Evolutionary conservation across 2,888 invertebrate species (phyloP), one percentile per base, ranked within the genome.

Genomic region (Osmoderma eremita): DNA sequence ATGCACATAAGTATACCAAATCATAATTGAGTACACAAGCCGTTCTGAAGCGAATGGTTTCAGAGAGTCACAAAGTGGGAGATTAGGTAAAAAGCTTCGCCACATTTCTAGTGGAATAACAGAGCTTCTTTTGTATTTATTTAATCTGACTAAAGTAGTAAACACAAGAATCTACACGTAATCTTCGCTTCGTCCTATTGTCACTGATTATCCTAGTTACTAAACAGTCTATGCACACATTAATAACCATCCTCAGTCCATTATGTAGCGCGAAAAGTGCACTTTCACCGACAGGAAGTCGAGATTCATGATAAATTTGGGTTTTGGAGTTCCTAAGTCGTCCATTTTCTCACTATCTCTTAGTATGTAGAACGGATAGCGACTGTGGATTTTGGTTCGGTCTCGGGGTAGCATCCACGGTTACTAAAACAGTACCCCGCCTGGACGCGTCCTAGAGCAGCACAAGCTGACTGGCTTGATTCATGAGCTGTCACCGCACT

Each of bases 401-500:
- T n/a, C n/a, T n/a, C 48, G 24, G 39, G 24, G 45, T 53, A 42
- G 42, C 42, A 20, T 58, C 45, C 45, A 45, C 45, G 10, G 20
- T 12, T 45, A 39, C 67, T 63, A 68, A 71, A 71, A 67, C 72
- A 70, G 71, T 68, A 71, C 71, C 71, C n/a, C 71, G 67, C 72
- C 45, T 70, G 72, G 67, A 71, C 71, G 73, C 73, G 74, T 75
- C 75, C 75, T 75, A 74, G 74, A 73, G 39, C 58, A 58, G 58
- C 45, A 39, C 66, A 66, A 66, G 70, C 71, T 73, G 75, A 75
- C 74, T 74, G 71, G 71, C 71, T 77, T 78, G 77, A 78, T 78
- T 70, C 74, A 78, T 77, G 72, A 71, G 75, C 77, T 76, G 77
- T 77, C 77, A 71, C 73, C 75, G 75, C 63, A 67, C 74, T 67